phyloP scores from a whole-genome alignment of 2,797 vertebrate genomes.

The Pangasius krempfi region DNA sequence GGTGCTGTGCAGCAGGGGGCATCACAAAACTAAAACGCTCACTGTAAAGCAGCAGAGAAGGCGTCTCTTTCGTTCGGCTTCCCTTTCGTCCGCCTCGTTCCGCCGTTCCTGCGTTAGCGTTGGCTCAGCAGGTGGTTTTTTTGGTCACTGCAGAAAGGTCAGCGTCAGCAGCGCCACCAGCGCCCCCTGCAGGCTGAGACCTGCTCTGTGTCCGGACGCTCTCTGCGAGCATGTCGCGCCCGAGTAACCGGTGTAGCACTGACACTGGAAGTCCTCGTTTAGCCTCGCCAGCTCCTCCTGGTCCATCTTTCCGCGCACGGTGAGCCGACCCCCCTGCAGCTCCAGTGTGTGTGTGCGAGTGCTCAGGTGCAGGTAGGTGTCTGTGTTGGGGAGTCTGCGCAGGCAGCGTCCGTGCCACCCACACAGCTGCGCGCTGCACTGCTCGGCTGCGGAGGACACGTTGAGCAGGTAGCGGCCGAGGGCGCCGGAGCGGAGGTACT shows the following conservation, averaged over 20 bases:
- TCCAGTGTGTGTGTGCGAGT: constrained; percentile 70
- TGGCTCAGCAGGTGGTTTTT: not conserved
- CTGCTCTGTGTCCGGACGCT: constrained; percentile 65
- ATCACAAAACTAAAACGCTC: not conserved
- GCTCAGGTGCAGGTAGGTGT: constrained; percentile 79
- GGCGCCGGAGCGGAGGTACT: constrained; percentile 68
- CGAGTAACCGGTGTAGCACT: constrained; percentile 80
- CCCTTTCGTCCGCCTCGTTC: not conserved
- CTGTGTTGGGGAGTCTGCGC: constrained; percentile 66
- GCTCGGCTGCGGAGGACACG: constrained; percentile 76
- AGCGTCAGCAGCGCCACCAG: constrained; percentile 70
- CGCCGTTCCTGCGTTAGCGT: not conserved
- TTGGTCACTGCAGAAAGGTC: constrained; percentile 68
- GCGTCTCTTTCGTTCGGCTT: not conserved
- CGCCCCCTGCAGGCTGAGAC: constrained; percentile 65
- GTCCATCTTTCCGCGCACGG: constrained; percentile 65
- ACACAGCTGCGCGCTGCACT: constrained; percentile 75
- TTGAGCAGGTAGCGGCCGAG: constrained; percentile 81
- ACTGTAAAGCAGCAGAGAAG: constrained; percentile 19
- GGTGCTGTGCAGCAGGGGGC: constrained; percentile 39
- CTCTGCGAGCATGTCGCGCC: constrained; percentile 71
- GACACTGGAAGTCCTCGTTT: constrained; percentile 75
- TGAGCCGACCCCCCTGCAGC: constrained; percentile 61
- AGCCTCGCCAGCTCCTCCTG: constrained; percentile 64
- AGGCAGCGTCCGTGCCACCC: constrained; percentile 76